These are phyloP conservation scores for Oconnorella tubifera DNA, from an alignment of 2,888 invertebrate genomes.

Conservation along the genomic window DNA sequence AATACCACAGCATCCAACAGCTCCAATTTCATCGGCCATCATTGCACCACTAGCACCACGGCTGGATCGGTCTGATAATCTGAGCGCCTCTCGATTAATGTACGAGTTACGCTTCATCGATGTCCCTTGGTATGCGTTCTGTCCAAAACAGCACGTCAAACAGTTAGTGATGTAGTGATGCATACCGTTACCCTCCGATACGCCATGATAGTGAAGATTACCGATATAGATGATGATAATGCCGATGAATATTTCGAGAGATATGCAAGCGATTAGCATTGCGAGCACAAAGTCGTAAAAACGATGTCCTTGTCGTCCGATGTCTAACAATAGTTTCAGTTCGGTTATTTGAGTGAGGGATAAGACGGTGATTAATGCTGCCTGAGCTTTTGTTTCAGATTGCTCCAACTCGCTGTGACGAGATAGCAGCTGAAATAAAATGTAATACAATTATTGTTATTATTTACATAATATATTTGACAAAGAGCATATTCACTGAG, in stretches of 20 bases:
- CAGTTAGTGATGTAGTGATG: conserved; percentile 21
- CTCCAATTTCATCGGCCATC: conserved; percentile 14
- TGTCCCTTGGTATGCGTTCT: neutral
- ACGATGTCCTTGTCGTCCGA: conserved; percentile 38
- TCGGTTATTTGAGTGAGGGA: conserved; percentile 39
- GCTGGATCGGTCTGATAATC: conserved; percentile 1
- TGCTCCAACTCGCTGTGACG: conserved; percentile 39
- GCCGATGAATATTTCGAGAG: conserved; percentile 39
- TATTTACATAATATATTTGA: too few species aligned
- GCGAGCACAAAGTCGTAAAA: conserved; percentile 40
- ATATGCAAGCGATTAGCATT: conserved; percentile 38
- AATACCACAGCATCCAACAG: conserved; percentile 15
- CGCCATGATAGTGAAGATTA: conserved; percentile 35
- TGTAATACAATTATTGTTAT: too few species aligned
- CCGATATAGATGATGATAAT: conserved; percentile 40
- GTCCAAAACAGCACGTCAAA: conserved; percentile 19
- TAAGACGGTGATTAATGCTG: conserved; percentile 36
- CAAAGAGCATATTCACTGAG: too few species aligned
- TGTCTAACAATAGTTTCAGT: conserved; percentile 38
- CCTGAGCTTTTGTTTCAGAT: conserved; percentile 40
- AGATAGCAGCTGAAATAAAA: conserved; percentile 35
- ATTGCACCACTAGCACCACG: neutral
- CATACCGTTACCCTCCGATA: conserved; percentile 17
- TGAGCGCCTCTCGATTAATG: conserved; percentile 9
- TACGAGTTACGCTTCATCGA: conserved; percentile 16